phyloP scores from a whole-genome alignment of 2,113 vertebrate genomes.

The Poeciliopsis retropinna region DNA sequence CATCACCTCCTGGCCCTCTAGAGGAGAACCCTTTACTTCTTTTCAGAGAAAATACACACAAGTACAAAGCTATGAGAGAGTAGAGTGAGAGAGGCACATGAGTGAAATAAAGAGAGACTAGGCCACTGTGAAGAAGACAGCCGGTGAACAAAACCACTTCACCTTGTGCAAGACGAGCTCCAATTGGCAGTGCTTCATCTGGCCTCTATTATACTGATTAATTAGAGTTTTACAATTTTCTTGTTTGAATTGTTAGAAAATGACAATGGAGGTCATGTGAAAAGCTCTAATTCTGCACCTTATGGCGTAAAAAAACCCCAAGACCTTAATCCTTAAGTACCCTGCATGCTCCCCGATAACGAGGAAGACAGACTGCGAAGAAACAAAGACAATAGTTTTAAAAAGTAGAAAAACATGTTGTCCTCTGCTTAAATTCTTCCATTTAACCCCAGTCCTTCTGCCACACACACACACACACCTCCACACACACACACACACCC shows the following conservation, averaged over 20 bases:
- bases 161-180: constrained; percentile 75
- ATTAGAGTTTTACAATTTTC: constrained; percentile 84
- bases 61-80: constrained; percentile 50
- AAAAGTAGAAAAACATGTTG: constrained; percentile 62
- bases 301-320: constrained; percentile 79
- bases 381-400: constrained; percentile 38
- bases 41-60: constrained; percentile 24
- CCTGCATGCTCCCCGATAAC: constrained; percentile 79
- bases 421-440: constrained; percentile 53
- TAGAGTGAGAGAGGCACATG: constrained; percentile 26
- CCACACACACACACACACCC: background rate
- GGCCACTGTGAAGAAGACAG: constrained; percentile 71
- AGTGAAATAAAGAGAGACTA: constrained; percentile 56
- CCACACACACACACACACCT: background rate
- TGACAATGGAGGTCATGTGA: constrained; percentile 80
- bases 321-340: constrained; percentile 77
- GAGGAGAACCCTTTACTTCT: constrained; percentile 54
- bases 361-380: constrained; percentile 53
- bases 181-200: constrained; percentile 81
- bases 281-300: constrained; percentile 77
- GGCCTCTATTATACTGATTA: constrained; percentile 82
- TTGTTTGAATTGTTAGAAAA: constrained; percentile 83
- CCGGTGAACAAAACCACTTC: constrained; percentile 79
- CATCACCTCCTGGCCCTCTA: constrained; percentile 66
- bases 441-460: constrained; percentile 57